phyloP scores from a whole-genome alignment of 2,113 vertebrate species.

The Carollia perspicillata region DNA sequence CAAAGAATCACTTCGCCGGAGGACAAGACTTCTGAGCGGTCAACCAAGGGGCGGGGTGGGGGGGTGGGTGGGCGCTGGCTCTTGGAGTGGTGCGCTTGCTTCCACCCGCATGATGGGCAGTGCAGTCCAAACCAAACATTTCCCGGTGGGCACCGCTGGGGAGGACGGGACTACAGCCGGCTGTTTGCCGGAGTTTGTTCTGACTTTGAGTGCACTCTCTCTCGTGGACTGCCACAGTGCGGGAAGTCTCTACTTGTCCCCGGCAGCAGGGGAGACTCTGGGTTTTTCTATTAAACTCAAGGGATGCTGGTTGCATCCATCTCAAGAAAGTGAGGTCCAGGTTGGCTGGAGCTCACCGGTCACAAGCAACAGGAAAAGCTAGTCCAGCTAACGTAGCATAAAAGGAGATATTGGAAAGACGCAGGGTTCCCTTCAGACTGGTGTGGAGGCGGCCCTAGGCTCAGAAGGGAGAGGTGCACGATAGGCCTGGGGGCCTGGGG shows the following conservation, averaged over 20 bases:
- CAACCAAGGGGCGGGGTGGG: background rate
- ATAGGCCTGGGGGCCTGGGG: fast-evolving
- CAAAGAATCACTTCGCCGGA: too few species aligned
- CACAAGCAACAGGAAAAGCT: background rate
- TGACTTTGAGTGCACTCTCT: background rate
- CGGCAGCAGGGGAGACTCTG: background rate
- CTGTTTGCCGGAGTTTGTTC: background rate
- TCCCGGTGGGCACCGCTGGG: background rate
- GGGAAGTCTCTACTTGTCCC: background rate
- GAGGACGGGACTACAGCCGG: background rate
- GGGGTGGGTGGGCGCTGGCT: background rate
- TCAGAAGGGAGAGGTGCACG: background rate
- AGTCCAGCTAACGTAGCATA: background rate
- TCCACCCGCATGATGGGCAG: background rate
- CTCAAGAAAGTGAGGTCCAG: background rate
- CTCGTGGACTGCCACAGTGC: background rate
- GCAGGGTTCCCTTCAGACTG: too few species aligned
- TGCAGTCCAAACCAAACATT: background rate
- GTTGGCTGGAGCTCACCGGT: background rate
- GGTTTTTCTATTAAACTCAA: background rate
- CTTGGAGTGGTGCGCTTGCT: fast-evolving
- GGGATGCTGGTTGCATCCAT: background rate
- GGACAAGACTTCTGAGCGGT: background rate
- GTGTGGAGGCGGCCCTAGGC: background rate
- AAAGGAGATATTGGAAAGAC: background rate